Evolutionary conservation across 2,113 vertebrate species (phyloP), one percentile per base, ranked within the genome.

Genomic region (Gadus macrocephalus): DNA sequence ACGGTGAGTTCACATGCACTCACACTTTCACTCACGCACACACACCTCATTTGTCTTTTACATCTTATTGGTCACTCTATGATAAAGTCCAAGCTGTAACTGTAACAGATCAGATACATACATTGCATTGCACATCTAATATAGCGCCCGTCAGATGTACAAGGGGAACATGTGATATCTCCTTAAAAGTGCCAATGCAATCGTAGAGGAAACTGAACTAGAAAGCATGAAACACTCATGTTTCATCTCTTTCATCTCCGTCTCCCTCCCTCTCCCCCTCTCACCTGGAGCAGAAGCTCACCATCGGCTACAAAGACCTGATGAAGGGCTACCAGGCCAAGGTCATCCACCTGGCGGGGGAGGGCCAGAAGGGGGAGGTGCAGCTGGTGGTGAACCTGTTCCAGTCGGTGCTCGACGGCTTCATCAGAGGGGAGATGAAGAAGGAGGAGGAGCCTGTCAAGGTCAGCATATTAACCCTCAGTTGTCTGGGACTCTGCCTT

Each of bases 301-400:
- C 95, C 70, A 94, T 94, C 58, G 95, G 95, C 76, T 99, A 99
- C 90, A 96, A 95, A 77, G 93, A 92, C 71, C 91, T 99, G 62
- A 95, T 96, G 94, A 92, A 94, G 53, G 90, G 95, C 84, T 98
- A 96, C 88, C 94, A 98, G 88, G 94, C 94, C 20, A 92, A 94
- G 4, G 94, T 99, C 78, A 91, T 82, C 81, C 92, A 91, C 79
- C 89, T 98, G 83, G 95, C 95, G 0, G 87, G 92, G 0, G 94
- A 95, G 77, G 90, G 87, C 4, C 92, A 95, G 87, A 95, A 95
- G 83, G 85, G 78, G 0, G 97, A 99, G 73, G 89, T 96, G 59
- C 94, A 95, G 25, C 92, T 97, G 19, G 97, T 98, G 71, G 93
- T 98, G 73, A 98, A 99, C 81, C 91, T 98, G 62, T 99, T 99